These are phyloP conservation scores for Clarias gariepinus DNA, from an alignment of 2,113 vertebrate species.

Conservation along the genomic window DNA sequence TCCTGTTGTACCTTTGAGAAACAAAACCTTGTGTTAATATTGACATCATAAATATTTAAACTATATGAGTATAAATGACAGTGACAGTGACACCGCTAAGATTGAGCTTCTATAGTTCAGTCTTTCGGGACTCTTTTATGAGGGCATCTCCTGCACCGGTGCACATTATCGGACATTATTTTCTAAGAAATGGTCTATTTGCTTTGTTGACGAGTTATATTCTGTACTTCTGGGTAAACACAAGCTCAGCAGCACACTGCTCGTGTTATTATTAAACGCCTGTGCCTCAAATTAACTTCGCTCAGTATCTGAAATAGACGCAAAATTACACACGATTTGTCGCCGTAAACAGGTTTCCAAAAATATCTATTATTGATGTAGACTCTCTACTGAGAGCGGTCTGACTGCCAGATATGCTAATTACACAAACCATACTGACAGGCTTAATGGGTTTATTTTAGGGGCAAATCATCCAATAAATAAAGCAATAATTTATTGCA, in stretches of 20 bases:
- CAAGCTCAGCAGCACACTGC: neutral
- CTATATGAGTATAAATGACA: too few species aligned
- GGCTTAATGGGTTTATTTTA: neutral
- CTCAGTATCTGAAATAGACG: neutral
- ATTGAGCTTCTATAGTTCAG: too few species aligned
- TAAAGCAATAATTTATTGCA: neutral
- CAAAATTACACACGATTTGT: neutral
- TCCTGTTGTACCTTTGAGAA: neutral
- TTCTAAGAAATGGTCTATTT: neutral
- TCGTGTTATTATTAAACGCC: conserved; percentile 4
- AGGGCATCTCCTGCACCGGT: too few species aligned
- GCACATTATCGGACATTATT: too few species aligned
- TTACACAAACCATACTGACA: neutral
- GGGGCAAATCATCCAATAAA: conserved; percentile 7
- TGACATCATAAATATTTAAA: neutral
- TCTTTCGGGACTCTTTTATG: too few species aligned
- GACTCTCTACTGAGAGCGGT: neutral
- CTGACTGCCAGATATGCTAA: neutral
- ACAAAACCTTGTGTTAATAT: neutral
- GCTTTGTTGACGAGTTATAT: neutral
- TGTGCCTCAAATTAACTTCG: neutral
- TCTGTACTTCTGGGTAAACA: neutral
- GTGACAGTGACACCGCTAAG: too few species aligned
- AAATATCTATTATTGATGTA: conserved; percentile 22
- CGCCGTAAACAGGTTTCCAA: conserved; percentile 1